Evolutionary conservation across 2,797 vertebrate species (phyloP).

Genomic region (Sebastes minor): DNA sequence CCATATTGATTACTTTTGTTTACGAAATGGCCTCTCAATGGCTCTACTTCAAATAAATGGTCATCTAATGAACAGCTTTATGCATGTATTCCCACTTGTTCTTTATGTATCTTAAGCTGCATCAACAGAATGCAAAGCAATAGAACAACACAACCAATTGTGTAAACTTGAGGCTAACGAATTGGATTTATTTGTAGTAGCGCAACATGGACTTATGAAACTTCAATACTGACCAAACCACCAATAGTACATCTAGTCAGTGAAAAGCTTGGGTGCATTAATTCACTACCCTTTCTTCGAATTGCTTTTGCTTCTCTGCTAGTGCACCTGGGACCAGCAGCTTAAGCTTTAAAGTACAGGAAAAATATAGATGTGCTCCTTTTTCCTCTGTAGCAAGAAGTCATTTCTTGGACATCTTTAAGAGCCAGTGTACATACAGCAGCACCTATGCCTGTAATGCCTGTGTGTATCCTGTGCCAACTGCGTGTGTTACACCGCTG

Average conservation of each 20-base stretch:
- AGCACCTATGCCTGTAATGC: neutral
- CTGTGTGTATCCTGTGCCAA: neutral
- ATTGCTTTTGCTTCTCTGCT: slow-evolving; percentile 6
- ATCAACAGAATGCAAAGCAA: neutral
- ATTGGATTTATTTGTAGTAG: slow-evolving; percentile 15
- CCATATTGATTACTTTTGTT: neutral
- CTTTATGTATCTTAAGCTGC: neutral
- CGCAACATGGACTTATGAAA: neutral
- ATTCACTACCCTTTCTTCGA: neutral
- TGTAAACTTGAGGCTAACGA: neutral
- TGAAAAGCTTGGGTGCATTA: neutral
- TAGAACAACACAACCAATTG: neutral
- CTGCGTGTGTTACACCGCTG: neutral
- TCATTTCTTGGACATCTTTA: neutral
- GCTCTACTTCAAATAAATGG: neutral
- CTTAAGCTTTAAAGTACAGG: neutral
- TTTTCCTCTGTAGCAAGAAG: neutral
- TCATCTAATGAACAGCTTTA: neutral
- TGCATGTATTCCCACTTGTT: neutral
- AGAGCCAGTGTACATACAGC: neutral
- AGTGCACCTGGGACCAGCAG: neutral
- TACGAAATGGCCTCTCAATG: neutral
- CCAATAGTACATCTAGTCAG: neutral
- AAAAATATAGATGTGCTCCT: neutral
- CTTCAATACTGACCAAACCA: slow-evolving; percentile 5